These are phyloP conservation scores for Sebastes iracundus DNA, from an alignment of 2,797 vertebrate species.

Conservation along the genomic window DNA sequence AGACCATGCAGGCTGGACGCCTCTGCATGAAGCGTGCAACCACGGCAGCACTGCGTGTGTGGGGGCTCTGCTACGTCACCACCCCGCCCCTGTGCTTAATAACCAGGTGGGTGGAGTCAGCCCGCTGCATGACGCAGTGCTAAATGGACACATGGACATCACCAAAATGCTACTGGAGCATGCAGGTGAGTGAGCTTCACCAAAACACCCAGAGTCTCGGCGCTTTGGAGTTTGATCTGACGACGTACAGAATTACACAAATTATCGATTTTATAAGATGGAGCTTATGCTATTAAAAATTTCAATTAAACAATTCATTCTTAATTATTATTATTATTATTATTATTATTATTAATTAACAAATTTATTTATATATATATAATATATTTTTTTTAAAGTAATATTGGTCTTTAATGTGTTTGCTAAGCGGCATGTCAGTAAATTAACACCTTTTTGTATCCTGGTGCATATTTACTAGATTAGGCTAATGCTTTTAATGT, in stretches of 20 bases:
- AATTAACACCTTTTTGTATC: not conserved
- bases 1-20: slow-evolving; percentile 97
- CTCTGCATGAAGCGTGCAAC: slow-evolving; percentile 97
- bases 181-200: slow-evolving; percentile 69
- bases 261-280: not conserved
- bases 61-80: slow-evolving; percentile 89
- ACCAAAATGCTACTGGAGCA: slow-evolving; percentile 91
- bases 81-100: slow-evolving; percentile 88
- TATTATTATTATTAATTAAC: not conserved
- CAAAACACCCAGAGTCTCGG: not conserved
- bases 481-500: not conserved
- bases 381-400: not conserved
- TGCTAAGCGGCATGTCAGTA: not conserved
- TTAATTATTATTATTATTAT: not conserved
- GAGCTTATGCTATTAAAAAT: not conserved
- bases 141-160: slow-evolving; percentile 89
- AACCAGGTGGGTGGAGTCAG: slow-evolving; percentile 92
- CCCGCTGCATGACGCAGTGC: slow-evolving; percentile 92
- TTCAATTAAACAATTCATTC: not conserved
- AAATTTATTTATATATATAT: not conserved
- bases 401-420: not conserved
- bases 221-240: not conserved
- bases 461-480: not conserved
- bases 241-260: not conserved
- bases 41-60: slow-evolving; percentile 93